These are phyloP conservation scores for Diorhabda carinulata DNA, from an alignment of 1,140 invertebrate species.

Conservation along the genomic window DNA sequence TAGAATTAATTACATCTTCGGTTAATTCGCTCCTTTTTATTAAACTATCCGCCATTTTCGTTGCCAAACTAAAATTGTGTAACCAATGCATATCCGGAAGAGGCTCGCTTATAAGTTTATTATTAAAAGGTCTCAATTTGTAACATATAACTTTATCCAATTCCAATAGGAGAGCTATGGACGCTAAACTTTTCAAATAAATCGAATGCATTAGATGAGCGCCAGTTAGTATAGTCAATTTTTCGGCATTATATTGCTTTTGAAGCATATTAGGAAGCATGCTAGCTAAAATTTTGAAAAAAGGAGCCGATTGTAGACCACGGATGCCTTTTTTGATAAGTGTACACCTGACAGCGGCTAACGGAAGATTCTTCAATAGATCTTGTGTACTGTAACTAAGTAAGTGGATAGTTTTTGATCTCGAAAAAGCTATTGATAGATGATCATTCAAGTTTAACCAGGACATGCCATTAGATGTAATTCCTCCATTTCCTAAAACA, in stretches of 20 bases:
- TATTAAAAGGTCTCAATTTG: conserved; percentile 49
- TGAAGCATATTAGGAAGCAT: conserved; percentile 53
- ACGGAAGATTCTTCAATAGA: conserved; percentile 48
- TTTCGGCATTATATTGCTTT: conserved; percentile 59
- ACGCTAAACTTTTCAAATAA: conserved; percentile 59
- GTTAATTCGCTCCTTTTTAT: conserved; percentile 52
- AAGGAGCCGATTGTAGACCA: conserved; percentile 55
- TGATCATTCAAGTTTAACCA: conserved; percentile 51
- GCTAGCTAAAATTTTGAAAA: conserved; percentile 53
- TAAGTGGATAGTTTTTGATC: conserved; percentile 55
- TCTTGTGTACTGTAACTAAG: conserved; percentile 50
- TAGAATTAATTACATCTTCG: conserved; percentile 45
- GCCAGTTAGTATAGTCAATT: conserved; percentile 55
- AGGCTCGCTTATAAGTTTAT: conserved; percentile 37
- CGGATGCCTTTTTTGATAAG: conserved; percentile 54
- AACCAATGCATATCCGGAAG: conserved; percentile 61
- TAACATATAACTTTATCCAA: conserved; percentile 57
- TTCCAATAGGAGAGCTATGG: conserved; percentile 55
- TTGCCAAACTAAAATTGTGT: conserved; percentile 53
- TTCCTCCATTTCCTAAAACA: conserved; percentile 46
- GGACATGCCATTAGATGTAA: conserved; percentile 48
- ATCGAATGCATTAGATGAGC: conserved; percentile 59
- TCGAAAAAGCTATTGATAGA: conserved; percentile 53
- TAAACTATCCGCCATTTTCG: conserved; percentile 56
- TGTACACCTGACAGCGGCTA: conserved; percentile 52